These are phyloP conservation scores for Aporophyla nigra DNA, from an alignment of 2,888 invertebrate species.

Conservation along the genomic window DNA sequence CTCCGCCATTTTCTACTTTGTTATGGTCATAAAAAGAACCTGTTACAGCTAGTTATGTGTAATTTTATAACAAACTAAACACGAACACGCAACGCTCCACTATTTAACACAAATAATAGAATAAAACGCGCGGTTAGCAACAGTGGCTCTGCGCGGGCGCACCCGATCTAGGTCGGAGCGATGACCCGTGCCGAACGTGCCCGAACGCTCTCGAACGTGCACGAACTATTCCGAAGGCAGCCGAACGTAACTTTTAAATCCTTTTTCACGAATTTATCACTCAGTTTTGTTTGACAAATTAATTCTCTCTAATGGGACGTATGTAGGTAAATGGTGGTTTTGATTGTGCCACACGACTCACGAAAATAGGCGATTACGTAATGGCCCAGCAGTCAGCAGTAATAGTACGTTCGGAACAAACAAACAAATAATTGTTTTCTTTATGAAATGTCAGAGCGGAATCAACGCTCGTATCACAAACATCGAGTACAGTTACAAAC, in stretches of 20 bases:
- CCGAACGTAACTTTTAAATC: conserved; percentile 47
- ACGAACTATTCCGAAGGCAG: conserved; percentile 58
- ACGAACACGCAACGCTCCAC: conserved; percentile 64
- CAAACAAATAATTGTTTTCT: conserved; percentile 70
- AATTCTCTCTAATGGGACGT: conserved; percentile 63
- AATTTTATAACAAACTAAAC: conserved; percentile 70
- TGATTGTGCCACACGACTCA: conserved; percentile 47
- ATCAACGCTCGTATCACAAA: conserved; percentile 63
- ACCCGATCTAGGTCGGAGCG: conserved; percentile 79
- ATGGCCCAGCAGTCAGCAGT: conserved; percentile 47
- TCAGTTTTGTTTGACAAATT: conserved; percentile 64
- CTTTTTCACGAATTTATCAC: conserved; percentile 58
- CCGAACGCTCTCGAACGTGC: conserved; percentile 67
- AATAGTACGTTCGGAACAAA: conserved; percentile 48
- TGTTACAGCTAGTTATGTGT: conserved; percentile 65
- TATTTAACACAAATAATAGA: conserved; percentile 66
- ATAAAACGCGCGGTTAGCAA: conserved; percentile 67
- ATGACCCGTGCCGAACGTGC: conserved; percentile 76
- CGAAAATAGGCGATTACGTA: conserved; percentile 57
- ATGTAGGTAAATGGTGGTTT: conserved; percentile 62
- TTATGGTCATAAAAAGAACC: conserved; percentile 68
- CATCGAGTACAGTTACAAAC: conserved; percentile 60
- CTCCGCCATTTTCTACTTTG: conserved; percentile 64
- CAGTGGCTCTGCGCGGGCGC: conserved; percentile 67
- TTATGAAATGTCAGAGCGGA: conserved; percentile 68